Base-by-base conservation (phyloP, 2,888 invertebrate species). In the Masnerella sp. region DNA sequence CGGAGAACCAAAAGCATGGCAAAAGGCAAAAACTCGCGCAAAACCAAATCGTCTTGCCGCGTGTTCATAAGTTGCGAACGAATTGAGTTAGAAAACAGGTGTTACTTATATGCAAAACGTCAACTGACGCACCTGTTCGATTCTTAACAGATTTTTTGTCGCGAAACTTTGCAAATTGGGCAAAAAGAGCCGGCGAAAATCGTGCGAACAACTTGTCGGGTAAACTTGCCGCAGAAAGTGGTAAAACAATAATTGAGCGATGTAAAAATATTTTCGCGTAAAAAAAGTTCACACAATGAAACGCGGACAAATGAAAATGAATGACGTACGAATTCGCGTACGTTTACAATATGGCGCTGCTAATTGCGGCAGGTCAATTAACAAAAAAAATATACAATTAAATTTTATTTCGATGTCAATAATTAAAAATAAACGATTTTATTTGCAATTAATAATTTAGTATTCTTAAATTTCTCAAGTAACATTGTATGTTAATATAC, bases 101-200 rank as follows among this genome's bases (percentile, higher is more conserved):
- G 52, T 52, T 36, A 59, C 59, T 67, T 61, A 61, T 59, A 36
- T 30, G 17, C 45, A 17, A 65, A 59, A 59, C 47, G 64, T 61
- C 54, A 56, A 61, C 20, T 22, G 22, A 45, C 47, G 59, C 67
- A 67, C 49, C 67, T 72, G 72, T 47, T 59, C 17, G 30, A 56
- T 61, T 61, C 45, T 61, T 45, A 49, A 32, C 43, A 54, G 47
- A 59, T 65, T 54, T 59, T 25, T 5, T 11, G 15, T 18, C 17
- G n/a, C n/a, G n/a, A n/a, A n/a, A n/a, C n/a, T n/a, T n/a, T n/a
- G n/a, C 12, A 54, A 28, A 40, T 25, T 25, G 25, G 8, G 8
- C 9, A 30, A 9, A n/a, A 30, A 30, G n/a, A 30, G n/a, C n/a
- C 7, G 30, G 9, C 5, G 9, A 2, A 30, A 30, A 30, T 8